Evolutionary conservation across 2,888 invertebrate genomes (phyloP).

Genomic region (Xestia xanthographa): DNA sequence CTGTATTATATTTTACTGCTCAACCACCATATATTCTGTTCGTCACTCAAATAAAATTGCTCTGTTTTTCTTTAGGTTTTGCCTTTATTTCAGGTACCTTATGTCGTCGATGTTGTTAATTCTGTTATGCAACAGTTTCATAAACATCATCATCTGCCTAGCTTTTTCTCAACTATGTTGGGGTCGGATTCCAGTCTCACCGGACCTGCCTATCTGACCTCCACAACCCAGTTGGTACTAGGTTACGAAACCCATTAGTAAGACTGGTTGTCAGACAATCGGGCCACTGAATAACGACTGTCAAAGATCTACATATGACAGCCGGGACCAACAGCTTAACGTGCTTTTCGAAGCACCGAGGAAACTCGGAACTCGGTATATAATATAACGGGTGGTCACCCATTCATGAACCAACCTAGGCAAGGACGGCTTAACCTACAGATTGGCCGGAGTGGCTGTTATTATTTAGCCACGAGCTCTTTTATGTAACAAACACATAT

Average conservation of each 20-base stretch:
- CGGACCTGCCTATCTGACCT: too few species aligned
- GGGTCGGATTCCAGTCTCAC: too few species aligned
- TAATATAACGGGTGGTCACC: too few species aligned
- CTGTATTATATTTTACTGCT: conserved; percentile 34
- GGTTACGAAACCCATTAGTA: too few species aligned
- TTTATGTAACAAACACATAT: too few species aligned
- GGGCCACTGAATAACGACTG: too few species aligned
- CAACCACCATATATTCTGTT: conserved; percentile 7
- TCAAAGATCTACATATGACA: too few species aligned
- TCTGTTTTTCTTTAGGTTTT: conserved; percentile 20
- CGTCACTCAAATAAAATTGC: conserved; percentile 22
- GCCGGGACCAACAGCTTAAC: too few species aligned
- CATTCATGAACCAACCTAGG: background rate
- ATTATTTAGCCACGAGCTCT: background rate
- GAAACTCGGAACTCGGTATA: too few species aligned
- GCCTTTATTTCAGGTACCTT: background rate
- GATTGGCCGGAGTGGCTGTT: background rate
- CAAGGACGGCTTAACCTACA: background rate
- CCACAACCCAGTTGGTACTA: too few species aligned
- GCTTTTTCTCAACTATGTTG: background rate
- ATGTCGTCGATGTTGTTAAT: background rate
- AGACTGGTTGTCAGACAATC: too few species aligned
- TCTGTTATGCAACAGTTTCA: background rate
- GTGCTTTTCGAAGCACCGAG: too few species aligned
- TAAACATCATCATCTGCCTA: background rate